Conservation (phyloP, 1,140 invertebrate species). For the Sinella curviseta region DNA sequence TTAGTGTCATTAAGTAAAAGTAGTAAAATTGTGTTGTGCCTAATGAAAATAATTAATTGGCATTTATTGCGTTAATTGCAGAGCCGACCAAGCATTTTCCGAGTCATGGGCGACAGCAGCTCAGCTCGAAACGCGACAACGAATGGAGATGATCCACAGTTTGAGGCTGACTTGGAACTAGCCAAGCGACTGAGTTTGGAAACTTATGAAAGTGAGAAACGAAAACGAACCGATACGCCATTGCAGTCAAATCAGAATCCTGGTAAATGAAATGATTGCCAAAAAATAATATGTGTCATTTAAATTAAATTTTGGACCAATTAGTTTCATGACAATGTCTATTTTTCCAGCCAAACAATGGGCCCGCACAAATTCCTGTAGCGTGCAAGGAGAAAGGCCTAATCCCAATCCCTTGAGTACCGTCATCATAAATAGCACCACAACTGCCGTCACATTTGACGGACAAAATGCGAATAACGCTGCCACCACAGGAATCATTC, state of each 20-base stretch:
- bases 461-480: neutral
- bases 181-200: slow-evolving; percentile 82
- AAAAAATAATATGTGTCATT: neutral
- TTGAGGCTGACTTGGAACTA: slow-evolving; percentile 78
- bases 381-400: neutral
- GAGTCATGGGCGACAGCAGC: slow-evolving; percentile 22
- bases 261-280: slow-evolving; percentile 62
- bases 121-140: slow-evolving; percentile 11
- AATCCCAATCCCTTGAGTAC: too few relatives aligned
- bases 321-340: too few relatives aligned
- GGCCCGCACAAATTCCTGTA: neutral
- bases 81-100: neutral
- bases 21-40: too few relatives aligned
- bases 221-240: neutral
- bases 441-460: neutral
- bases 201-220: slow-evolving; percentile 56
- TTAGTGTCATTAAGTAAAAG: too few relatives aligned
- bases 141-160: slow-evolving; percentile 66
- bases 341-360: neutral
- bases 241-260: slow-evolving; percentile 74
- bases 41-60: too few relatives aligned
- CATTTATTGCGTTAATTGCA: too few relatives aligned
- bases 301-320: too few relatives aligned
- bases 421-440: too few relatives aligned
- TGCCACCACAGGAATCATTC: neutral